Base-by-base conservation (phyloP, 2,888 invertebrate species). In the Copidosoma aretas region DNA sequence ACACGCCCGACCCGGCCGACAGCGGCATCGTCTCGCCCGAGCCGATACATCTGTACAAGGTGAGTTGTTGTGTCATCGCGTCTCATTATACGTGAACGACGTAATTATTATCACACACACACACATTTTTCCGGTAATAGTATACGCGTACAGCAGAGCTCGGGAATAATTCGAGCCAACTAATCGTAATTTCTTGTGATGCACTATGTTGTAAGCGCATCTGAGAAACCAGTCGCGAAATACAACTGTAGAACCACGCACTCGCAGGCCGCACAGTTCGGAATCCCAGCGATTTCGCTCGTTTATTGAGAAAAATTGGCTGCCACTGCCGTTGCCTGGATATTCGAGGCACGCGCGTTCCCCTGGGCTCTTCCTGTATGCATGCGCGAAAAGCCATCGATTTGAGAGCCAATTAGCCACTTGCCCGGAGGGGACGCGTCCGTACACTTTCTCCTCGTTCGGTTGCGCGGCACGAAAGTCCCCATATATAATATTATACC, bases 1-100 rank as follows among this genome's bases (percentile, higher is more conserved):
- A 78, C 5, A 79, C 77, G 19, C 76, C 79, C 0, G 81, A 79
- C 61, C 75, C 76, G 5, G 77, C 78, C 17, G 79, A 79, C 73
- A 79, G 79, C 58, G 78, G 80, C 32, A 76, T 79, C 58, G 78
- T 79, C 22, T 79, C 88, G 86, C 80, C 90, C 87, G 77, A 88
- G 88, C 77, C 89, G 49, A 73, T 77, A 75, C 76, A 81, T n/a
- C 73, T 78, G 8, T 78, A 78, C 71, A 80, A 79, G 71, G 79
- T 79, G 60, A 73, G 64, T 32, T n/a, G n/a, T n/a, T n/a, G n/a
- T n/a, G n/a, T n/a, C n/a, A n/a, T n/a, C n/a, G n/a, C n/a, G n/a
- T n/a, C n/a, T n/a, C n/a, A n/a, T n/a, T n/a, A n/a, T n/a, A n/a
- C 8, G 32, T 3, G 32, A 32, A 32, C 32, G 32, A 8, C 32